Evolutionary conservation across 2,113 vertebrate genomes (phyloP), one percentile per base, ranked within the genome.

Genomic region (Pelusios castaneus): DNA sequence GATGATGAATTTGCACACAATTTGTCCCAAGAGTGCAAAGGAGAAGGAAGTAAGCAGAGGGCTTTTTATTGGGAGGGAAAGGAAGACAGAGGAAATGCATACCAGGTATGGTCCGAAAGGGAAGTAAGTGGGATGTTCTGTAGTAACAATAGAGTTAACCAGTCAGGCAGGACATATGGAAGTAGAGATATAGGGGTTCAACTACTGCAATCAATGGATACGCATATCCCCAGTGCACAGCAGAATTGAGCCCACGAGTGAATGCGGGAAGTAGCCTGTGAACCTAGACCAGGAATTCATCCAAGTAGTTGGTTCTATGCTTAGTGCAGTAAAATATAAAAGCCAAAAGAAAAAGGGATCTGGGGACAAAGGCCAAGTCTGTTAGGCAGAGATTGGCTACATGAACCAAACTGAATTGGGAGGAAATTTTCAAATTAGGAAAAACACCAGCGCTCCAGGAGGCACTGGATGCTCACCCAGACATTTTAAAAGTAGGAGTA

Each of bases 221-320:
- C 12, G 49, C 2, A 10, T 77, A 22, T 41, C 10, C 41, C 29
- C 5, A 52, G 13, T 49, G 47, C 7, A 75, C 86, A 88, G n/a
- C 21, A 3, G 5, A 21, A 73, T 5, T 17, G 58, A 63, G 29
- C 58, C 2, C 58, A 63, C 3, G 38, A 25, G 34, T 5, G 3
- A 82, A 47, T 21, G 14, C 4, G 84, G 67, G 8, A 43, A 8
- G 1, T 2, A 29, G 2, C 43, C 34, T 24, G 16, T 7, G 51
- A 67, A n/a, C 5, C 38, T 29, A 22, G 5, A 8, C 1, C 2
- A 25, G 5, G 22, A 58, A 55, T 8, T 2, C 31, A 34, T 56
- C 1, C 34, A 70, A 10, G 14, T 31, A 6, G 3, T 6, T 55
- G 55, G 6, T 1, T 82, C n/a, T 67, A 0, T 75, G 3, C 84